Conservation (phyloP, 2,113 vertebrate species). For the Erpornis zantholeuca region DNA sequence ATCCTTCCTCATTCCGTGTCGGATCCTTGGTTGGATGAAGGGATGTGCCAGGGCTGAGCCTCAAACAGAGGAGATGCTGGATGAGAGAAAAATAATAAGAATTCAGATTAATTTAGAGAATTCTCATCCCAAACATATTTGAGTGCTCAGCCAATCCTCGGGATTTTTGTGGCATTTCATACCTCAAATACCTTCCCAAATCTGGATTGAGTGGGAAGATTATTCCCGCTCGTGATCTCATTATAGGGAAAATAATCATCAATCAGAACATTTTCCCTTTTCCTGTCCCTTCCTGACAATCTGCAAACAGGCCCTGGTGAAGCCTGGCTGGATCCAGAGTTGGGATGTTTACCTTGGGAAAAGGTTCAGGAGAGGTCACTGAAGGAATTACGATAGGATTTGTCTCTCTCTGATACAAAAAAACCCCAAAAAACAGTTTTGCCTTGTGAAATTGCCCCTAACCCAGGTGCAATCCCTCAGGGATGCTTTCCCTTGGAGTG, state of each 20-base stretch:
- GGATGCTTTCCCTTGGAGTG: no score
- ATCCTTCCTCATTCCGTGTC: conserved; percentile 11
- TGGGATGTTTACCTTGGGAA: not conserved
- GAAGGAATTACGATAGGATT: not conserved
- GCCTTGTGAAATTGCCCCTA: not conserved
- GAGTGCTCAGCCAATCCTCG: not conserved
- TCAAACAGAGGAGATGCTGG: conserved; percentile 72
- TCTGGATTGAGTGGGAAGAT: not conserved
- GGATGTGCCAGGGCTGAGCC: conserved; percentile 60
- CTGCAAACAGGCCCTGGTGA: not conserved
- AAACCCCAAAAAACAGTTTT: not conserved
- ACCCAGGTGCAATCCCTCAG: not conserved
- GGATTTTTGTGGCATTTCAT: not conserved
- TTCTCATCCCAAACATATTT: not conserved
- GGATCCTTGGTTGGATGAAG: conserved; percentile 10
- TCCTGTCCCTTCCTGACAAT: not conserved
- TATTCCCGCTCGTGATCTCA: not conserved
- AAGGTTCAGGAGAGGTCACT: not conserved
- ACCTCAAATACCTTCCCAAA: not conserved
- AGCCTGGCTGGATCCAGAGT: not conserved
- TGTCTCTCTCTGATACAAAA: not conserved
- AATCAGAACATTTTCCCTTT: not conserved
- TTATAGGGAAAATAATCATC: not conserved
- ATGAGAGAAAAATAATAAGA: not conserved
- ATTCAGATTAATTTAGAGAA: not conserved